A percentile compares a stretch with the other conserved stretches of the same genome.
Evolutionary conservation across 2,888 invertebrate species (phyloP).

Genomic region (Rhingia rostrata): DNA sequence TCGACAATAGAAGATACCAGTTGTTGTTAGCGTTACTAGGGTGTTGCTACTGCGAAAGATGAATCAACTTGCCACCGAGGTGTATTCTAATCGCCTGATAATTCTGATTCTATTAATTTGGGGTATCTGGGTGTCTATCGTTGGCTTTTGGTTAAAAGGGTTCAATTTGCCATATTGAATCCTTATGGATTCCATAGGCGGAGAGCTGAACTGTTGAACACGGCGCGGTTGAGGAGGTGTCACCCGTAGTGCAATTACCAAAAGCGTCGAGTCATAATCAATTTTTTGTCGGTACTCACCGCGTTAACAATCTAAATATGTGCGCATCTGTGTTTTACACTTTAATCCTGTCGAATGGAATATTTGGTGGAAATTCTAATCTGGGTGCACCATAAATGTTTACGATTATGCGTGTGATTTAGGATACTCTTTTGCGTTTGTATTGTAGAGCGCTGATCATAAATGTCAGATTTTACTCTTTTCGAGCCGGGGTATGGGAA

Average conservation of each 20-base stretch:
- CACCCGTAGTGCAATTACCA: slow-evolving; percentile 52
- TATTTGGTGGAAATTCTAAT: slow-evolving; percentile 69
- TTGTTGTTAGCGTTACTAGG: slow-evolving; percentile 16
- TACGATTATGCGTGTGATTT: slow-evolving; percentile 80
- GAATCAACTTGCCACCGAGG: slow-evolving; percentile 55
- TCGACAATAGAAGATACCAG: slow-evolving; percentile 54
- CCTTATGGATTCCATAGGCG: slow-evolving; percentile 25
- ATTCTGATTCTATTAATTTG: slow-evolving; percentile 74
- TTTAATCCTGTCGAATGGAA: slow-evolving; percentile 71
- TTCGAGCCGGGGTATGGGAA: neutral
- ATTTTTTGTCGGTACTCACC: slow-evolving; percentile 30
- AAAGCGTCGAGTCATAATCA: slow-evolving; percentile 64
- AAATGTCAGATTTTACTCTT: slow-evolving; percentile 13
- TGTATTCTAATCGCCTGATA: slow-evolving; percentile 72
- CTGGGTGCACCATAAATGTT: slow-evolving; percentile 80
- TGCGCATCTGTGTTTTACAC: slow-evolving; percentile 73
- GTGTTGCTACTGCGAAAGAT: neutral
- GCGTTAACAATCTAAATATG: slow-evolving; percentile 9
- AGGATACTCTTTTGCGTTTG: slow-evolving; percentile 34
- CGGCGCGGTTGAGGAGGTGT: slow-evolving; percentile 60
- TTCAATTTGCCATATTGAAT: slow-evolving; percentile 62
- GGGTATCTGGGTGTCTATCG: slow-evolving; percentile 59
- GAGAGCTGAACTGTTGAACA: slow-evolving; percentile 29
- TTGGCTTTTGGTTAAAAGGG: slow-evolving; percentile 55
- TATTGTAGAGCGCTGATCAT: slow-evolving; percentile 1